Evolutionary conservation across 1,140 invertebrate species (phyloP).

Genomic region (Littorina saxatilis): DNA sequence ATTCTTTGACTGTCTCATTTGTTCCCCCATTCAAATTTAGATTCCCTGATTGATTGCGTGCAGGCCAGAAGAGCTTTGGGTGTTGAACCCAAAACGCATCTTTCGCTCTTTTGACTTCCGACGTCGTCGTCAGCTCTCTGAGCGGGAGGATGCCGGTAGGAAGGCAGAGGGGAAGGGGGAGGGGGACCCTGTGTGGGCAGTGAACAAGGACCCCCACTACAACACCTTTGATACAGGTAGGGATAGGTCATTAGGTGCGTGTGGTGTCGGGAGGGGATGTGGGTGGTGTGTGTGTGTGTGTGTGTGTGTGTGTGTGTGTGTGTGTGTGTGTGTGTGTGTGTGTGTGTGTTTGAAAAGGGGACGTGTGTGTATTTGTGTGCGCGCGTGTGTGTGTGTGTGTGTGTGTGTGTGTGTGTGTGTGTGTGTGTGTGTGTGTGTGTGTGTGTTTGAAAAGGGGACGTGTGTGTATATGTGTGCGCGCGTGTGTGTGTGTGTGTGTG

Average conservation of each 20-base stretch:
- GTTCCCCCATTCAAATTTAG: too few species aligned
- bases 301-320: not conserved
- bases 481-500: constrained; percentile 9
- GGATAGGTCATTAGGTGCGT: too few species aligned
- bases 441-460: too few species aligned
- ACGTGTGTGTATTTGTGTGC: not conserved
- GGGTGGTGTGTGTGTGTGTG: not conserved
- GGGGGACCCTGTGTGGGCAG: not conserved
- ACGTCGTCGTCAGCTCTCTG: constrained; percentile 6
- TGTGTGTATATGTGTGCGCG: not conserved
- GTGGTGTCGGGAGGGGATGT: too few species aligned
- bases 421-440: constrained; percentile 11
- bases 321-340: not conserved
- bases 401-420: constrained; percentile 1
- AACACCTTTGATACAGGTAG: constrained; percentile 22
- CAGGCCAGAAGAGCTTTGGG: constrained; percentile 93
- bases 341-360: not conserved
- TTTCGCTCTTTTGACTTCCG: constrained; percentile 78
- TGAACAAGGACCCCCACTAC: not conserved
- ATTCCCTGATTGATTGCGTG: too few species aligned
- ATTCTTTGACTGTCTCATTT: too few species aligned
- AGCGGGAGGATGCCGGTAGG: constrained; percentile 7
- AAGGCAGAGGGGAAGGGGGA: constrained; percentile 49
- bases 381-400: not conserved
- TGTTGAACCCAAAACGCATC: constrained; percentile 92